Evolutionary conservation across 2,797 vertebrate species (phyloP).

Genomic region (Catharus ustulatus): DNA sequence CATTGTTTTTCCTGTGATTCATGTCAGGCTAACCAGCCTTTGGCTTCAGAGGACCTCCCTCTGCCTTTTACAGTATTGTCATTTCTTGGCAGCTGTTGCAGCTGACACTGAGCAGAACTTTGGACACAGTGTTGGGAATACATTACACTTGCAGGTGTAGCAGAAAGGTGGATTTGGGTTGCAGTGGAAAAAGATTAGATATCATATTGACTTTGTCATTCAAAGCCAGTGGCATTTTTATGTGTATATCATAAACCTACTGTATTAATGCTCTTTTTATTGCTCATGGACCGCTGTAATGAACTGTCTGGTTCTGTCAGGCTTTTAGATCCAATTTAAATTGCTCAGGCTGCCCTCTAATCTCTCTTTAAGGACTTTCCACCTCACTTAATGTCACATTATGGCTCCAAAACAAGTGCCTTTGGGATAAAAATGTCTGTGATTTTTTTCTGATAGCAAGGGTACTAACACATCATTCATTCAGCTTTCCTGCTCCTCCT

Average conservation of each 20-base stretch:
- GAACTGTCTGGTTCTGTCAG: constrained; percentile 7
- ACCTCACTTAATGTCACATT: neutral
- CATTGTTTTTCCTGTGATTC: neutral
- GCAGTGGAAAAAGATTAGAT: neutral
- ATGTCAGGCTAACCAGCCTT: neutral
- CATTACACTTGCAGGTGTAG: neutral
- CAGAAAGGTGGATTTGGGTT: neutral
- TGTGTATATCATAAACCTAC: neutral
- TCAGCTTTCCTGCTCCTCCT: neutral
- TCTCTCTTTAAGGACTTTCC: constrained; percentile 22
- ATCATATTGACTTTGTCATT: neutral
- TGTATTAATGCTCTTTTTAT: neutral
- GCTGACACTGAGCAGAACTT: neutral
- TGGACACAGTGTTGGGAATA: neutral
- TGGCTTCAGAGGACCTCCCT: neutral
- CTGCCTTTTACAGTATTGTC: neutral
- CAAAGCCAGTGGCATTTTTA: constrained; percentile 2
- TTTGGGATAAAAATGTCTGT: neutral
- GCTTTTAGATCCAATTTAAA: constrained; percentile 20
- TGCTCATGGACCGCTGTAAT: neutral
- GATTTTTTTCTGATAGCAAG: neutral
- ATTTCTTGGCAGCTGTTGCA: neutral
- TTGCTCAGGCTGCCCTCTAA: neutral
- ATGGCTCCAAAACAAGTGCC: neutral
- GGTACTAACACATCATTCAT: neutral